Conservation (phyloP, 2,113 vertebrate genomes). For the Stigmatopora argus region DNA sequence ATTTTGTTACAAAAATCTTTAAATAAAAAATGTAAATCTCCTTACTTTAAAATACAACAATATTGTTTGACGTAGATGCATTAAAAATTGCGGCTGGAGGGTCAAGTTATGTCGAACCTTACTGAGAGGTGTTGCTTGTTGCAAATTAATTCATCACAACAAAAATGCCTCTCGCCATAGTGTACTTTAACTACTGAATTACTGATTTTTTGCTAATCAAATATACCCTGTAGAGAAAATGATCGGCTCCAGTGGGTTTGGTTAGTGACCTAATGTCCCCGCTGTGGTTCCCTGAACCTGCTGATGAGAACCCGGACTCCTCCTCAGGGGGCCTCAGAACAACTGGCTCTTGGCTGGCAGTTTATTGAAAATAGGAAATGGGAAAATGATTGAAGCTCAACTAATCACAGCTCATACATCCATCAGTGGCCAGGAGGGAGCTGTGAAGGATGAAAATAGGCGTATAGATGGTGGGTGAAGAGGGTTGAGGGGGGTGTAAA, state of each 20-base stretch:
- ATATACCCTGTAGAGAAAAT: not conserved
- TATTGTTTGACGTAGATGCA: no score
- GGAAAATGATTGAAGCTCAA: slow-evolving; percentile 62
- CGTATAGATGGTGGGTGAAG: slow-evolving; percentile 6
- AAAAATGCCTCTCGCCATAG: not conserved
- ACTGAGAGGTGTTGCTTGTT: no score
- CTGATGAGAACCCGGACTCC: not conserved
- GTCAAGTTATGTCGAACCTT: no score
- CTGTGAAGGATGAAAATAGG: slow-evolving; percentile 38
- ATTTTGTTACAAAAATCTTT: no score
- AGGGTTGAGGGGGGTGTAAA: slow-evolving; percentile 36
- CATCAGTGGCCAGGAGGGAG: slow-evolving; percentile 54
- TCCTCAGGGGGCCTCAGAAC: not conserved
- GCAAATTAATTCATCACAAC: not conserved
- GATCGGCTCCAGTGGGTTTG: not conserved
- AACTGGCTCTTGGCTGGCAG: slow-evolving; percentile 36
- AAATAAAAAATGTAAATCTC: not conserved
- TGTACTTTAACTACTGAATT: no score
- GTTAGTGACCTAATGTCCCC: not conserved
- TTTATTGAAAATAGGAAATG: slow-evolving; percentile 62
- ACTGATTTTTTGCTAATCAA: not conserved
- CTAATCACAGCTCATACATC: slow-evolving; percentile 67
- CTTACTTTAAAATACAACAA: not conserved
- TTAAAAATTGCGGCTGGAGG: no score
- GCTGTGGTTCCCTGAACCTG: not conserved